These are phyloP conservation scores for Nyctereutes procyonoides DNA, from an alignment of 2,113 vertebrate genomes.

Conservation along the genomic window DNA sequence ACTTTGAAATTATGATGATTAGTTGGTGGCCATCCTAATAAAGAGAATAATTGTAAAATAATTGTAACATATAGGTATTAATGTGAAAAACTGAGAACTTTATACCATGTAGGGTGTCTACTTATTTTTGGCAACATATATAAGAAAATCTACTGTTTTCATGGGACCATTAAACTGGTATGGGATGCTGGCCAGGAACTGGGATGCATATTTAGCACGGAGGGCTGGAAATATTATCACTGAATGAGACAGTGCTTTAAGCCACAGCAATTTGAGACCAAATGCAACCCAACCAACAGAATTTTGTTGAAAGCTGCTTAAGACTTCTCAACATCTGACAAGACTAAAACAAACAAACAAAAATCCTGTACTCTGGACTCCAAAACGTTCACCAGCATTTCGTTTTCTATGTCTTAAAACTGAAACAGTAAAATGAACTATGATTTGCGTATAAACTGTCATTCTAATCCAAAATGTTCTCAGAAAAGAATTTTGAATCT, in stretches of 20 bases:
- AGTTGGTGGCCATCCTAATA: background rate
- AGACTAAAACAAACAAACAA: background rate
- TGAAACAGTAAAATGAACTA: constrained; percentile 43
- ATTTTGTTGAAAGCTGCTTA: background rate
- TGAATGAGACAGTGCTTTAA: constrained; percentile 37
- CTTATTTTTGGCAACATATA: constrained; percentile 39
- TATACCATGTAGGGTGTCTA: background rate
- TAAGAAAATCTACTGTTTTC: constrained; percentile 34
- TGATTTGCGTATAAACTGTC: constrained; percentile 30
- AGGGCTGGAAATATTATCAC: constrained; percentile 32
- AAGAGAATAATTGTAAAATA: background rate
- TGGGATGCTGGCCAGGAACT: background rate
- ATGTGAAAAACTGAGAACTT: background rate
- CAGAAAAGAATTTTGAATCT: constrained; percentile 26
- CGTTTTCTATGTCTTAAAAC: background rate
- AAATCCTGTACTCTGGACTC: background rate
- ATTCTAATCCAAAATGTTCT: constrained; percentile 55
- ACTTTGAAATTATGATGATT: constrained; percentile 5
- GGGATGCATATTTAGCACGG: background rate
- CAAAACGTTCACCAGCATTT: constrained; percentile 38
- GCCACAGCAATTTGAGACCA: background rate
- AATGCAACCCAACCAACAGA: background rate
- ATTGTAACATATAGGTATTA: background rate
- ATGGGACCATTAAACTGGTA: background rate
- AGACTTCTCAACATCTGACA: background rate